Conservation (phyloP, 2,888 invertebrate species). For the Agrochola lota region DNA sequence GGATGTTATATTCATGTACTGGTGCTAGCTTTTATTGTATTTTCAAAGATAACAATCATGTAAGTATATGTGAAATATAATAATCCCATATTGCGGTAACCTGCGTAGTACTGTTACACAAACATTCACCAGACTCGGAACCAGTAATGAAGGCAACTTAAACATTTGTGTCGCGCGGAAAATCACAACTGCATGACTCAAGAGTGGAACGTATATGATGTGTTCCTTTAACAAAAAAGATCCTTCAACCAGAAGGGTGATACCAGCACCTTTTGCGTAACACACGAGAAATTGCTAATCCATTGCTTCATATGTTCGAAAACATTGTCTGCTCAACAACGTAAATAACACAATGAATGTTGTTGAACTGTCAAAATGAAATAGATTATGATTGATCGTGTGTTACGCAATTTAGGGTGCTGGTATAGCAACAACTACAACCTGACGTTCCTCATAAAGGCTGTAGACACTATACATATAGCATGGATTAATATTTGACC, state of each 20-base stretch:
- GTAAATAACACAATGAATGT: too few species aligned
- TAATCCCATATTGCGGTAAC: constrained; percentile 1
- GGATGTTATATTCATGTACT: neutral
- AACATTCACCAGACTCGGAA: constrained; percentile 17
- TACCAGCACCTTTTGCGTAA: too few species aligned
- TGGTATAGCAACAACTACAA: neutral
- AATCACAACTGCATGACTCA: constrained; percentile 4
- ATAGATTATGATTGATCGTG: too few species aligned
- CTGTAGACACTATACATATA: too few species aligned
- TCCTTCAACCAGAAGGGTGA: neutral
- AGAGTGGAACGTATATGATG: constrained; percentile 1
- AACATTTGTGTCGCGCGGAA: constrained; percentile 1
- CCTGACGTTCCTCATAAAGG: neutral
- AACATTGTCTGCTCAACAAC: too few species aligned
- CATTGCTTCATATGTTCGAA: too few species aligned
- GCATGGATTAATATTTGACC: neutral
- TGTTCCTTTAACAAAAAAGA: neutral
- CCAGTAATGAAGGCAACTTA: constrained; percentile 26
- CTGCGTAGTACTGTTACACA: constrained; percentile 15
- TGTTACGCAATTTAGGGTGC: too few species aligned
- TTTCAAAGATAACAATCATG: constrained; percentile 7
- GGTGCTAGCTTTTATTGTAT: constrained; percentile 21
- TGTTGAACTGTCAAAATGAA: too few species aligned
- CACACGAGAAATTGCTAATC: too few species aligned
- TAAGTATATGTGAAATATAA: constrained; percentile 17